A percentile compares a stretch with the other conserved stretches of the same genome.
These are phyloP conservation scores for Pseudopodoces humilis DNA, from an alignment of 2,113 vertebrate species.

Conservation along the genomic window DNA sequence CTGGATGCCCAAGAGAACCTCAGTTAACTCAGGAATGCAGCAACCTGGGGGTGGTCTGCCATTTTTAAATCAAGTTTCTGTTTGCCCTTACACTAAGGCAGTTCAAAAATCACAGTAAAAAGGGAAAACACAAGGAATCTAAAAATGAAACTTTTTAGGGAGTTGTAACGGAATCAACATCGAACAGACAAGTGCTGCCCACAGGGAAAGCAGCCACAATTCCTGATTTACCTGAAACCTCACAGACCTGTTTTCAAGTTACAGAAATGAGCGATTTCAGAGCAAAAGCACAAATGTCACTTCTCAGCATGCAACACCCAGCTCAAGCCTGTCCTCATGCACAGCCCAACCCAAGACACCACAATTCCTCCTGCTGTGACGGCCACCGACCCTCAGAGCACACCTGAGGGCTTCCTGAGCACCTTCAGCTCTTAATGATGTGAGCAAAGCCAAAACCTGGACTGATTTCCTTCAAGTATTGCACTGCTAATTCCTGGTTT, in stretches of 20 bases:
- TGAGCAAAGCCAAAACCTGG: background rate
- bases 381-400: background rate
- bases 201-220: background rate
- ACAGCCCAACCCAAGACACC: background rate
- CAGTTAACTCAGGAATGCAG: slow-evolving; percentile 57
- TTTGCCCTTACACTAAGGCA: slow-evolving; percentile 9
- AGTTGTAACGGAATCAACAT: background rate
- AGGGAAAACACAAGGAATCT: background rate
- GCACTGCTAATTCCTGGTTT: background rate
- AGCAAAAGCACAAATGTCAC: background rate
- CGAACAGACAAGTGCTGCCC: background rate
- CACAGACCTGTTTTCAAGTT: background rate
- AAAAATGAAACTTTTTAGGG: background rate
- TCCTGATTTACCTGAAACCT: background rate
- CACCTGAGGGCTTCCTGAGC: background rate
- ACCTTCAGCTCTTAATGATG: background rate
- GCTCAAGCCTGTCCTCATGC: background rate
- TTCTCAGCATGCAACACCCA: background rate
- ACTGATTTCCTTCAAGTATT: background rate
- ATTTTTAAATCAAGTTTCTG: slow-evolving; percentile 67
- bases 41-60: slow-evolving; percentile 50
- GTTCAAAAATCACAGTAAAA: background rate
- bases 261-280: background rate
- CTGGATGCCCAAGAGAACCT: slow-evolving; percentile 54
- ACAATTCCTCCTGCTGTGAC: background rate